phyloP scores from a whole-genome alignment of 1,140 invertebrate genomes.

The Saccostrea echinata region DNA sequence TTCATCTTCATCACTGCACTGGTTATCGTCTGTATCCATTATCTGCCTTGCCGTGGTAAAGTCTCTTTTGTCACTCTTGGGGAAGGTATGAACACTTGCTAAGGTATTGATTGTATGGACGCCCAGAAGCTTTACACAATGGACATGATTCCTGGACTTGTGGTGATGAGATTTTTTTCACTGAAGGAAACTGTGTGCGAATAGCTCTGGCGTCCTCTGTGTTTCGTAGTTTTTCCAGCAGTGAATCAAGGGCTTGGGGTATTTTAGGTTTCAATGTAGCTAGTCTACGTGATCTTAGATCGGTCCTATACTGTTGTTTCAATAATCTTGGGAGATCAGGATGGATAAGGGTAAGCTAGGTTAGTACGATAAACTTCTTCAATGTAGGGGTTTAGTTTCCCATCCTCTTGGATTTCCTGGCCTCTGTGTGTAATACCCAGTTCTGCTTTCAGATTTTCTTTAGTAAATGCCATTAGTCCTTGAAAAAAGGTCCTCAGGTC shows the following conservation, averaged over 20 bases:
- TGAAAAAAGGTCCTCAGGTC: conserved; percentile 61
- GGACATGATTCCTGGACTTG: no score
- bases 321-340: conserved; percentile 55
- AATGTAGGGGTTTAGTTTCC: conserved; percentile 54
- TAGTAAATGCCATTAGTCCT: conserved; percentile 56
- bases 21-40: no score
- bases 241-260: conserved; percentile 57
- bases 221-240: conserved; percentile 55
- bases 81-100: no score
- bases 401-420: conserved; percentile 42
- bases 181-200: conserved; percentile 2
- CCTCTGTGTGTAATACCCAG: conserved; percentile 51
- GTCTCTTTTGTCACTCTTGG: no score
- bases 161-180: no score
- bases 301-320: conserved; percentile 61
- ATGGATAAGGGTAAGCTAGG: conserved; percentile 52
- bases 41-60: no score
- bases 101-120: no score
- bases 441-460: conserved; percentile 57
- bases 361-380: conserved; percentile 57
- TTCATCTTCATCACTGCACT: no score
- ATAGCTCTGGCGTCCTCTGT: conserved; percentile 36
- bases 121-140: no score
- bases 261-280: conserved; percentile 62
- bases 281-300: conserved; percentile 55